phyloP scores from a whole-genome alignment of 2,888 invertebrate genomes.

The Synanthedon andrenaeformis region DNA sequence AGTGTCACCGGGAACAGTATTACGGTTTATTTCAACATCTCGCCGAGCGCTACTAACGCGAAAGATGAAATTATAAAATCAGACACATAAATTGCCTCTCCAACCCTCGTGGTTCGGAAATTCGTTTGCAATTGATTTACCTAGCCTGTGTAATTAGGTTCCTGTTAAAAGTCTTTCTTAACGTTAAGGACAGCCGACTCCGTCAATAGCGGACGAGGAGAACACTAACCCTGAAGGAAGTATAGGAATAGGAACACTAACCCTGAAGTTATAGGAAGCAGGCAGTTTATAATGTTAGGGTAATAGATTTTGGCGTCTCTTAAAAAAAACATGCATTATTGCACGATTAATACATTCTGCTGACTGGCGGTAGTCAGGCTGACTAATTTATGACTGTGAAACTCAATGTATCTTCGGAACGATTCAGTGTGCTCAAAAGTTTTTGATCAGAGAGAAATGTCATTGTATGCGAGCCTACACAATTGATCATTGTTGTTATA shows the following conservation, averaged over 20 bases:
- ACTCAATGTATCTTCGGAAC: background rate
- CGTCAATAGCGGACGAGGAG: too few species aligned
- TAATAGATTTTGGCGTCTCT: too few species aligned
- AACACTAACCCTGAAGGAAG: too few species aligned
- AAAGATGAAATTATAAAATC: background rate
- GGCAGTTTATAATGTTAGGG: too few species aligned
- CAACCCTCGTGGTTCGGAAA: background rate
- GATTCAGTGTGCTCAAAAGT: background rate
- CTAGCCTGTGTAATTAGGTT: background rate
- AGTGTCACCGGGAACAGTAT: background rate
- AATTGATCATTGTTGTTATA: background rate
- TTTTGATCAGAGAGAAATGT: background rate
- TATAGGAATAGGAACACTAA: too few species aligned
- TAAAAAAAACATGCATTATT: too few species aligned
- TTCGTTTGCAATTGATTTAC: background rate
- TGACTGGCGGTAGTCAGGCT: too few species aligned
- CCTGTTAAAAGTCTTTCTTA: background rate
- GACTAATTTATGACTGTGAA: too few species aligned
- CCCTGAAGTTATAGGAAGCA: too few species aligned
- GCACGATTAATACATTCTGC: too few species aligned
- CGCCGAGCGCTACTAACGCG: background rate
- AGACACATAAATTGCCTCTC: background rate
- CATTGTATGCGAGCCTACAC: background rate
- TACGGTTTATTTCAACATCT: background rate
- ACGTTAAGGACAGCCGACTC: background rate